A percentile compares a stretch with the other conserved stretches of the same genome.
Evolutionary conservation across 2,797 vertebrate genomes (phyloP).

Genomic region (Anolis apletophallus): DNA sequence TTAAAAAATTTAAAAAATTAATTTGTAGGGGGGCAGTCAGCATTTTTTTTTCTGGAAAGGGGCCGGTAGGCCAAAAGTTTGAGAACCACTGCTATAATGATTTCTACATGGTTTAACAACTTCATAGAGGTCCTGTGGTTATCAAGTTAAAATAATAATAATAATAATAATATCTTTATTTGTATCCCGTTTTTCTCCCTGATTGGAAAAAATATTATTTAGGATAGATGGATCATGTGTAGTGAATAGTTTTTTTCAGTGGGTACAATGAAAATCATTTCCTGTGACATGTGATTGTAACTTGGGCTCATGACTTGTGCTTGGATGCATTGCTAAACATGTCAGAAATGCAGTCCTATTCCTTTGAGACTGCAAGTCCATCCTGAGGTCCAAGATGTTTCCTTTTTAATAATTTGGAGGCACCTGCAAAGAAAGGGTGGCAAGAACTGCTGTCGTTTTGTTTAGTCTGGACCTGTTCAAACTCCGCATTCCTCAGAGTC

Average conservation of each 20-base stretch:
- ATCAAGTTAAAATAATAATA: too few relatives aligned
- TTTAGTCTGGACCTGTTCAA: conserved; percentile 75
- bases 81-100: too few relatives aligned
- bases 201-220: background rate
- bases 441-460: conserved; percentile 71
- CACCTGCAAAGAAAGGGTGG: conserved; percentile 62
- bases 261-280: conserved; percentile 62
- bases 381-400: conserved; percentile 66
- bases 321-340: conserved; percentile 65
- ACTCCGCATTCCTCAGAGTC: conserved; percentile 73
- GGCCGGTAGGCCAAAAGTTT: too few relatives aligned
- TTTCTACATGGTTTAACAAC: too few relatives aligned
- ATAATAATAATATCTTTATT: too few relatives aligned
- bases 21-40: too few relatives aligned
- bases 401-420: conserved; percentile 70
- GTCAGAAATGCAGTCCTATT: conserved; percentile 72
- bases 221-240: conserved; percentile 53
- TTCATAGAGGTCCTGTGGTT: too few relatives aligned
- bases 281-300: conserved; percentile 71
- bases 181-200: too few relatives aligned
- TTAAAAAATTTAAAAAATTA: too few relatives aligned
- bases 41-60: too few relatives aligned
- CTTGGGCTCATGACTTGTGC: conserved; percentile 64
- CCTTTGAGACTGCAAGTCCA: conserved; percentile 68
- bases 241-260: conserved; percentile 70